Conservation (phyloP, 2,888 invertebrate genomes). For the Latrodectus hesperus region DNA sequence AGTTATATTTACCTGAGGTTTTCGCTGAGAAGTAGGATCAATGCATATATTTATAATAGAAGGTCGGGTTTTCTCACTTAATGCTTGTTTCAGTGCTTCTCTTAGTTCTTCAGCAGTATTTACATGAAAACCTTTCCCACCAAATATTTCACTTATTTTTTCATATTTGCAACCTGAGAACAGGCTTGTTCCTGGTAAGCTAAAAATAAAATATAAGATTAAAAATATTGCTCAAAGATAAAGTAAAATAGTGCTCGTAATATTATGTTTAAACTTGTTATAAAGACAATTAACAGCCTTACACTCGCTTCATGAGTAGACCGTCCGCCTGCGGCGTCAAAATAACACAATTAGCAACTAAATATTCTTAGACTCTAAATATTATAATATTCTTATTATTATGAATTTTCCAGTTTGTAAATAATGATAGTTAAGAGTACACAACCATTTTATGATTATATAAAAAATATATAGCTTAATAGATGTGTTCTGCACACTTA, state of each 20-base stretch:
- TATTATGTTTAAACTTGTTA: background rate
- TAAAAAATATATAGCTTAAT: too few relatives aligned
- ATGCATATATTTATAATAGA: constrained; percentile 94
- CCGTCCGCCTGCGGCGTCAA: too few relatives aligned
- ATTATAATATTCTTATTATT: too few relatives aligned
- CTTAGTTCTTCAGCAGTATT: constrained; percentile 85
- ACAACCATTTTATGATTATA: too few relatives aligned
- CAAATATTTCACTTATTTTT: constrained; percentile 91
- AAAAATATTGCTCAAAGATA: background rate
- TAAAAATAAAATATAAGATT: constrained; percentile 74
- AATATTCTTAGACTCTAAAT: too few relatives aligned
- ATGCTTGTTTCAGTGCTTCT: constrained; percentile 81
- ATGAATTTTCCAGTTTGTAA: too few relatives aligned
- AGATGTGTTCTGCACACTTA: too few relatives aligned
- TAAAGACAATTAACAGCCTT: too few relatives aligned
- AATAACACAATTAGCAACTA: too few relatives aligned
- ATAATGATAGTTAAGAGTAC: too few relatives aligned
- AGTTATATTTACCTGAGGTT: constrained; percentile 81
- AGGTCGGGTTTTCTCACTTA: constrained; percentile 83
- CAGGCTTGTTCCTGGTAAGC: constrained; percentile 89
- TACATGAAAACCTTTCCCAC: constrained; percentile 86
- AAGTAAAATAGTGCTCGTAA: too few relatives aligned
- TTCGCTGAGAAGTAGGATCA: constrained; percentile 89
- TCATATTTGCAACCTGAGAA: constrained; percentile 89
- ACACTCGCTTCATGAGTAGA: too few relatives aligned